These are phyloP conservation scores for Drosophila takahashii DNA, from an alignment of 1,140 invertebrate genomes.

Conservation along the genomic window DNA sequence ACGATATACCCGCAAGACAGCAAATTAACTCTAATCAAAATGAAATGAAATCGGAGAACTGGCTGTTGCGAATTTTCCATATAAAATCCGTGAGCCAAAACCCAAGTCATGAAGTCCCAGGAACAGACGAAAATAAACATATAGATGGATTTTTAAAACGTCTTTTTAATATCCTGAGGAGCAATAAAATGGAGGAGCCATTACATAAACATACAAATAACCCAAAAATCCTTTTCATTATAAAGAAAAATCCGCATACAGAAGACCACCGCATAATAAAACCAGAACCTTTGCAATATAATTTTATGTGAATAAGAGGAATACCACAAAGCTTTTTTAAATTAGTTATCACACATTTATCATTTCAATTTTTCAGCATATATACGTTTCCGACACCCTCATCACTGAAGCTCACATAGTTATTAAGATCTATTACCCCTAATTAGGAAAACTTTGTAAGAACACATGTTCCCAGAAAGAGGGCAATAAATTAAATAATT, in stretches of 20 bases:
- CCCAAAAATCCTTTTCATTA: conserved; percentile 4
- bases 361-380: neutral
- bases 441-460: conserved; percentile 56
- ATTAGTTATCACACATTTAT: neutral
- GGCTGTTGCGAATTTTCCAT: conserved; percentile 49
- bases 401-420: conserved; percentile 21
- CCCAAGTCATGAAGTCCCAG: neutral
- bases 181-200: neutral
- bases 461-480: conserved; percentile 56
- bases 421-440: conserved; percentile 48
- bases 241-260: conserved; percentile 1
- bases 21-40: neutral
- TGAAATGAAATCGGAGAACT: conserved; percentile 12
- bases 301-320: conserved; percentile 11
- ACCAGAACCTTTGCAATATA: neutral
- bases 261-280: conserved; percentile 10
- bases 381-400: conserved; percentile 1
- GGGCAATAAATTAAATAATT: conserved; percentile 67
- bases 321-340: neutral
- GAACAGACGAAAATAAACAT: neutral
- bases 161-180: neutral
- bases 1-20: neutral
- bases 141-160: neutral
- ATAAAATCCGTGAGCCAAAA: conserved; percentile 20
- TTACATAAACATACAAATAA: neutral